Percentiles rank a stretch among this genome's conserved stretches.
phyloP scores from a whole-genome alignment of 2,797 vertebrate genomes.

The Chrosomus eos region DNA sequence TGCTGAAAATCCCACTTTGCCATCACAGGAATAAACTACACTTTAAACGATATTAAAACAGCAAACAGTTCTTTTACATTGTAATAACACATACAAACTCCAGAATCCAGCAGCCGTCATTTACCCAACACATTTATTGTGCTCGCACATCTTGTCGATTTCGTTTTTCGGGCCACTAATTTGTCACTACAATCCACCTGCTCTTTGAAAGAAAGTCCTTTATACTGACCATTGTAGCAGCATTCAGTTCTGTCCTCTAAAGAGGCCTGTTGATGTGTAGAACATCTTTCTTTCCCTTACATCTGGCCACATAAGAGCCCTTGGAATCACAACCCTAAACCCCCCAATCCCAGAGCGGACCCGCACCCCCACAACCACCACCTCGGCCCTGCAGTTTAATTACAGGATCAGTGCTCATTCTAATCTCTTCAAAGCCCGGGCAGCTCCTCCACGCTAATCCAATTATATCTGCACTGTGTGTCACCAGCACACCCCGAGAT shows the following conservation, averaged over 20 bases:
- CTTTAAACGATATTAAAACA: neutral
- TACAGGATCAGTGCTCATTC: conserved; percentile 93
- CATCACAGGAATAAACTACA: neutral
- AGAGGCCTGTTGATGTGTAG: conserved; percentile 64
- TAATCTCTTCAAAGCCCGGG: conserved; percentile 96
- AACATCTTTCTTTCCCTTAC: conserved; percentile 70
- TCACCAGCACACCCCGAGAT: conserved; percentile 82
- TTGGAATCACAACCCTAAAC: conserved; percentile 60
- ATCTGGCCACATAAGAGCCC: conserved; percentile 73
- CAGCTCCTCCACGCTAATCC: conserved; percentile 92
- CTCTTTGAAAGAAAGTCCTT: conserved; percentile 58
- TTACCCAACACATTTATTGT: conserved; percentile 23
- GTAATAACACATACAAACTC: neutral
- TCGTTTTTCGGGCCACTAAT: conserved; percentile 42
- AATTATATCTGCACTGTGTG: conserved; percentile 95
- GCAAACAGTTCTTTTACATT: neutral
- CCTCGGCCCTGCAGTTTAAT: conserved; percentile 89
- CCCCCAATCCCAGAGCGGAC: conserved; percentile 59
- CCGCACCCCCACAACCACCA: conserved; percentile 43
- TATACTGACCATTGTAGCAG: conserved; percentile 55
- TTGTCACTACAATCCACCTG: conserved; percentile 57
- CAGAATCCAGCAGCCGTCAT: neutral
- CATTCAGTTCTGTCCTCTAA: conserved; percentile 55
- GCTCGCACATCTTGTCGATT: conserved; percentile 29
- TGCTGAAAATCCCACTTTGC: neutral